phyloP scores from a whole-genome alignment of 2,797 vertebrate genomes.

The Nyctibius grandis region DNA sequence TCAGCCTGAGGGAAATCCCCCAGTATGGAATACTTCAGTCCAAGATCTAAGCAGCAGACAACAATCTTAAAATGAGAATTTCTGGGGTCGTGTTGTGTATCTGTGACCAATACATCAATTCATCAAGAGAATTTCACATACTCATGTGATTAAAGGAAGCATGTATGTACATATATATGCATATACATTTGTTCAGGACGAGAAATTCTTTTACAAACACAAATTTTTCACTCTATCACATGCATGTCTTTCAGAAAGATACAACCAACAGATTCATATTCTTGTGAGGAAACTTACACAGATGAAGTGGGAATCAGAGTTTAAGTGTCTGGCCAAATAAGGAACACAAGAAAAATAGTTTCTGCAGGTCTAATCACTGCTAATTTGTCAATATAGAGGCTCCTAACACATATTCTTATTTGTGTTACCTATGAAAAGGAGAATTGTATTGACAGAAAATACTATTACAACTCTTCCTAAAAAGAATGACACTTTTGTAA shows the following conservation, averaged over 20 bases:
- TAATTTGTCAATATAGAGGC: neutral
- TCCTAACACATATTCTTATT: neutral
- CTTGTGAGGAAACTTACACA: neutral
- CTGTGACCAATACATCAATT: neutral
- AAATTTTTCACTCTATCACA: neutral
- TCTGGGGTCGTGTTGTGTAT: neutral
- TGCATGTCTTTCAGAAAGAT: neutral
- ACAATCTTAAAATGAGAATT: neutral
- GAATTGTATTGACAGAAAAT: slow-evolving; percentile 58
- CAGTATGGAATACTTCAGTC: neutral
- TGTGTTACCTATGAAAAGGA: neutral
- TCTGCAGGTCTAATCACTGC: neutral
- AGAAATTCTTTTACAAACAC: neutral
- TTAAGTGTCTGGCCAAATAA: neutral
- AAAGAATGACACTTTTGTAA: slow-evolving; percentile 17
- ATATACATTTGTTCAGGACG: neutral
- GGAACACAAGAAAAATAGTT: neutral
- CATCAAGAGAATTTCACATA: neutral
- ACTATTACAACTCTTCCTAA: slow-evolving; percentile 16
- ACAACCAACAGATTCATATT: neutral
- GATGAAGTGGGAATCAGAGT: neutral
- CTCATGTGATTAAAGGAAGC: neutral
- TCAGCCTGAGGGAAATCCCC: neutral
- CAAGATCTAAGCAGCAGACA: neutral
- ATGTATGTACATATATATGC: no score